Percentiles rank a stretch among this genome's conserved stretches.
phyloP scores from a whole-genome alignment of 2,888 invertebrate species.

The Nomada flava region DNA sequence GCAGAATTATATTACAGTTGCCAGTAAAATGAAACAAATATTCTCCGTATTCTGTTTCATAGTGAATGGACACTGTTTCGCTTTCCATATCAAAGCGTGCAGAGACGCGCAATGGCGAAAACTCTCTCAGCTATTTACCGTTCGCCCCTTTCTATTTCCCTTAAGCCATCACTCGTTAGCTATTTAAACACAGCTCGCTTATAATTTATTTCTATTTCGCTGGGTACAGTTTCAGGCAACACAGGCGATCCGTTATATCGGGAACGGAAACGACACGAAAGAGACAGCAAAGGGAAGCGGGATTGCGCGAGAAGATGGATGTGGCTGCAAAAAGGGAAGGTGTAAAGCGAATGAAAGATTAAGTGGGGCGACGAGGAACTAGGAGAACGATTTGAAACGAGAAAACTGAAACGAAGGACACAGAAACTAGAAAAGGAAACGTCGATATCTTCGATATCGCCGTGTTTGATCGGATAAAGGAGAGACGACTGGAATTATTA shows the following conservation, averaged over 20 bases:
- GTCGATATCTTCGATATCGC: slow-evolving; percentile 17
- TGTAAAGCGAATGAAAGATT: slow-evolving; percentile 12
- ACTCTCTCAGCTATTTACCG: slow-evolving; percentile 44
- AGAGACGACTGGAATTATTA: slow-evolving; percentile 62
- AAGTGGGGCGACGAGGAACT: background rate
- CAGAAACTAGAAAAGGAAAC: slow-evolving; percentile 25
- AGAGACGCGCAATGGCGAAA: slow-evolving; percentile 18
- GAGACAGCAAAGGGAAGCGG: background rate
- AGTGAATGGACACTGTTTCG: slow-evolving; percentile 13
- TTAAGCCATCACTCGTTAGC: slow-evolving; percentile 52
- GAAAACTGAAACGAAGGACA: background rate
- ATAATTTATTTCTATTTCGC: slow-evolving; percentile 59
- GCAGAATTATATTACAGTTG: slow-evolving; percentile 22
- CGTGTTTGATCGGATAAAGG: slow-evolving; percentile 44
- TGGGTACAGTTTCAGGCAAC: slow-evolving; percentile 23
- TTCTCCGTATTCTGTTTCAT: slow-evolving; percentile 23
- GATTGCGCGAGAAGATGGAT: slow-evolving; percentile 3
- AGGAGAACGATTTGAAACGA: too few relatives aligned
- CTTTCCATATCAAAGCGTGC: slow-evolving; percentile 8
- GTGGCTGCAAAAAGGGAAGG: background rate
- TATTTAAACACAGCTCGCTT: slow-evolving; percentile 59
- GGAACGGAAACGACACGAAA: background rate
- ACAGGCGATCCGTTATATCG: slow-evolving; percentile 16
- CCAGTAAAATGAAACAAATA: slow-evolving; percentile 38
- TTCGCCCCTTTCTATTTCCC: slow-evolving; percentile 39